Base-by-base conservation (phyloP, 2,888 invertebrate genomes). In the Oegoconia quadripuncta region DNA sequence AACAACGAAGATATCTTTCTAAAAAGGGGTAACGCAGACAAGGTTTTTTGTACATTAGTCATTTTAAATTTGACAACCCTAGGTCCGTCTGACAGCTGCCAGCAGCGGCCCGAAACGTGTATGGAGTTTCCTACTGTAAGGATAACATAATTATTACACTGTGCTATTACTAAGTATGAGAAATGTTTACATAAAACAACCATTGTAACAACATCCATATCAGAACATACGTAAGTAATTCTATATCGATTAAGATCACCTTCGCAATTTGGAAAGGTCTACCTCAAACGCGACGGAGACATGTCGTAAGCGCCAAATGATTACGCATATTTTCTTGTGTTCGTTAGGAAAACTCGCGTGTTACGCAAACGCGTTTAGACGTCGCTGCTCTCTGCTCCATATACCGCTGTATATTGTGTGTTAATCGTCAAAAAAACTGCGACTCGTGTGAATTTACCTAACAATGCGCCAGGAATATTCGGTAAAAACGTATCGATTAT, bases 321-420 rank as follows among this genome's bases (percentile, higher is more conserved):
- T 37, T 29, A 29, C 17, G 17, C 37, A 30, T 25, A 37, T 51
- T 52, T 57, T 55, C 54, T 50, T 52, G 46, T 44, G 36, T 42
- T 56, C 52, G 53, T 53, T 57, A 60, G 54, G 59, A 63, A 63
- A 60, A 60, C 47, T 50, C 16, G 16, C 37, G 22, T 37, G 26
- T 74, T 72, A 64, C 62, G 64, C 64, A 70, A 74, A 50, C 44
- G 48, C 52, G 30, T 58, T 48, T 51, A 59, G 61, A 60, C 55
- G 59, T 25, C 16, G 34, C 22, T 25, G 13, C 45, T 58, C 46
- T 47, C 52, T 61, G 72, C 68, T 74, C 74, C 58, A 72, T 53
- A 74, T 70, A 63, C 50, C 37, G 16, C 16, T 17, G 23, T 41
- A 31, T 44, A 56, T 62, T 64, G 64, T 69, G 56, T 68, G 59